Evolutionary conservation across 2,797 vertebrate species (phyloP), one percentile per base, ranked within the genome.

Genomic region (Cynodonichthys magdalenae): DNA sequence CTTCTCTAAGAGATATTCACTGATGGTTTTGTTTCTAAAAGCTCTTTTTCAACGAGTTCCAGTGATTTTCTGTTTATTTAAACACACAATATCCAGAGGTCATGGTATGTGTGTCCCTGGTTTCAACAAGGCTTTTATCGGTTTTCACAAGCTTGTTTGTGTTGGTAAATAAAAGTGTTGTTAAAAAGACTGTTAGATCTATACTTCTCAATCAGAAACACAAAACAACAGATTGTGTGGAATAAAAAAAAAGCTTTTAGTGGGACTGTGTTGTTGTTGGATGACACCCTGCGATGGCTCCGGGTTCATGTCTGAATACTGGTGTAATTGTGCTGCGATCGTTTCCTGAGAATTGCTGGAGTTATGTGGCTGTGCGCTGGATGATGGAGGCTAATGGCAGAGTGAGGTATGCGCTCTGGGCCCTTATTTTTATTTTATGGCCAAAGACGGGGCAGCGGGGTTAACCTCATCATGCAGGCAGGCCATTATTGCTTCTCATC

Each of bases 401-500:
- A 5, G 60, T 66, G 62, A 78, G 80, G 64, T 58, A 41, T 62
- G 78, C 36, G 70, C 71, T 17, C 79, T 3, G 64, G 67, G 77
- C 61, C 63, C 84, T 85, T 87, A 78, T 79, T 83, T 77, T 80
- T 78, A 83, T 87, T 84, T 89, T 81, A 89, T 82, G 85, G 82
- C 79, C 76, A 59, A 69, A 82, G 80, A 78, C 57, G 24, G 79
- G 75, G 71, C 63, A 49, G 58, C 3, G 11, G 67, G 84, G 90
- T 89, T 81, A 86, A 89, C 79, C 81, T 89, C 84, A 86, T 89
- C 84, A 79, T n/a, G 79, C 71, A 74, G 71, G 53, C 77, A 31
- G 54, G 66, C 86, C 90, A 71, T 91, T 93, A 90, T 67, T 59
- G 77, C 82, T 63, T 76, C 84, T 91, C 84, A 91, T 92, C 89